phyloP scores from a whole-genome alignment of 2,888 invertebrate species.

The Dolichomitus sp. region DNA sequence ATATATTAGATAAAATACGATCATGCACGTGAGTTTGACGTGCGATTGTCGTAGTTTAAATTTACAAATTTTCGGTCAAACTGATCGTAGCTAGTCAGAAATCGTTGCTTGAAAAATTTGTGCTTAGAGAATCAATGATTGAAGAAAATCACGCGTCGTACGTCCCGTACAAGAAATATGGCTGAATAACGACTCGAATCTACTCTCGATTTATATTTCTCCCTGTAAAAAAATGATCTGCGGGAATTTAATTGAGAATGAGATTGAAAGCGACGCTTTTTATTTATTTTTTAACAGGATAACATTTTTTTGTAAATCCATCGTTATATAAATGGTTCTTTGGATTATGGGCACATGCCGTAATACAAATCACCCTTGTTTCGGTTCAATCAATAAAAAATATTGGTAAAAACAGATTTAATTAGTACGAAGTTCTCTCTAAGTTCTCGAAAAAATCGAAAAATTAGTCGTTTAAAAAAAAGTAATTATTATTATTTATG shows the following conservation, averaged over 20 bases:
- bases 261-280: constrained; percentile 31
- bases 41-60: constrained; percentile 58
- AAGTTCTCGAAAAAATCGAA: no score
- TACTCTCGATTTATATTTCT: constrained; percentile 62
- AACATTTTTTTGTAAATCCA: no score
- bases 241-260: constrained; percentile 41
- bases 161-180: not conserved
- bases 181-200: constrained; percentile 42
- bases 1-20: constrained; percentile 60
- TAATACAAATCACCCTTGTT: no score
- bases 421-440: no score
- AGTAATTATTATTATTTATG: not conserved
- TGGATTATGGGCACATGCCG: no score
- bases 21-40: constrained; percentile 58
- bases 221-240: constrained; percentile 36
- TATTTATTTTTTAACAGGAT: no score
- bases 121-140: constrained; percentile 49
- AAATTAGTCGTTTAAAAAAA: no score
- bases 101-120: constrained; percentile 63
- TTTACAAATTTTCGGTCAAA: constrained; percentile 52
- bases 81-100: constrained; percentile 58
- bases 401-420: no score
- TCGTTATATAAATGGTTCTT: no score
- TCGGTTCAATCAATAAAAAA: no score
- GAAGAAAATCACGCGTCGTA: constrained; percentile 29